A percentile compares a stretch with the other conserved stretches of the same genome.
Evolutionary conservation across 2,888 invertebrate species (phyloP).

Genomic region (Bibio marci): DNA sequence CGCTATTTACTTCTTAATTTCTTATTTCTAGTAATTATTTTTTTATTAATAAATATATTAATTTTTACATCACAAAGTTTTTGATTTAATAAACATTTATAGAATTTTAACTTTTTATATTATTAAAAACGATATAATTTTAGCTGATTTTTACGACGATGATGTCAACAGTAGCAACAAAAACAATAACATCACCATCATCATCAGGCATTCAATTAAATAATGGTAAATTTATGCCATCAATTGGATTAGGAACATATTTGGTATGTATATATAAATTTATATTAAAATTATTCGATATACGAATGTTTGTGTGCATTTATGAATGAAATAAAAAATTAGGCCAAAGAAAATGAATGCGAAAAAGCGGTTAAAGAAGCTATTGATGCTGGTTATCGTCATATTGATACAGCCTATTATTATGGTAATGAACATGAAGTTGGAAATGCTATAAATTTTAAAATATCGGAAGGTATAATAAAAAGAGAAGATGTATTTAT

Average conservation of each 20-base stretch:
- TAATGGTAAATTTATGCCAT: constrained; percentile 3
- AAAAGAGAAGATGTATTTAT: constrained; percentile 50
- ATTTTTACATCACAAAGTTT: too few relatives aligned
- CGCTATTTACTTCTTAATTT: too few relatives aligned
- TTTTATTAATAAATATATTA: too few relatives aligned
- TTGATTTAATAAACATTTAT: too few relatives aligned
- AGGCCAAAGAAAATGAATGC: constrained; percentile 50
- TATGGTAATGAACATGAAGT: constrained; percentile 55
- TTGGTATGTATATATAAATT: neutral
- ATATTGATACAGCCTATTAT: constrained; percentile 43
- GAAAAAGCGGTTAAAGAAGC: constrained; percentile 49
- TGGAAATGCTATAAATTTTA: constrained; percentile 42
- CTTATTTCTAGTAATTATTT: too few relatives aligned
- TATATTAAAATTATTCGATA: too few relatives aligned
- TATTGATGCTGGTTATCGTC: constrained; percentile 55
- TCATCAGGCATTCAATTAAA: neutral
- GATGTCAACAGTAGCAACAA: too few relatives aligned
- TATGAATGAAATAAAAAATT: neutral
- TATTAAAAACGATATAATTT: too few relatives aligned
- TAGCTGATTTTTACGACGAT: too few relatives aligned
- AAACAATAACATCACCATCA: too few relatives aligned
- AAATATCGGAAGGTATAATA: constrained; percentile 43
- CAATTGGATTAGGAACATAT: constrained; percentile 2
- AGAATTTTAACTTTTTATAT: too few relatives aligned
- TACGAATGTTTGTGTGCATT: too few relatives aligned